Evolutionary conservation across 2,888 invertebrate species (phyloP).

Genomic region (Morpho achilles): DNA sequence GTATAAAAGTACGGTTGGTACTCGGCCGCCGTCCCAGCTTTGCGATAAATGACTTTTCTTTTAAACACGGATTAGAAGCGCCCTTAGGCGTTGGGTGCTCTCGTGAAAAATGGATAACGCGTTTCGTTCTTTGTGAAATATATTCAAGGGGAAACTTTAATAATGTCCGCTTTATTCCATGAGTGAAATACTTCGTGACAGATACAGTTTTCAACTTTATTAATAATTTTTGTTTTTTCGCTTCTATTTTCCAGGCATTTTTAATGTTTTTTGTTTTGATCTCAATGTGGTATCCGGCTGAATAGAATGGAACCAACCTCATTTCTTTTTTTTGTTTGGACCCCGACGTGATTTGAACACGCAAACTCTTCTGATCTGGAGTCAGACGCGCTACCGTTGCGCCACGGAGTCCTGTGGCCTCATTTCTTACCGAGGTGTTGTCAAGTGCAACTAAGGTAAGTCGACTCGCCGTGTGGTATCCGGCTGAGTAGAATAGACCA

Average conservation of each 20-base stretch:
- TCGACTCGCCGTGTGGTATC: too few relatives aligned
- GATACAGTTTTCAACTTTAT: background rate
- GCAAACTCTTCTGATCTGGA: conserved; percentile 99
- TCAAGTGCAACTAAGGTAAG: too few relatives aligned
- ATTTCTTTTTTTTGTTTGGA: too few relatives aligned
- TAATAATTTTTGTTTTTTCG: background rate
- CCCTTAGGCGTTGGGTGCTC: conserved; percentile 23
- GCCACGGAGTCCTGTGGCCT: conserved; percentile 88
- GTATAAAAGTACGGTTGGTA: background rate
- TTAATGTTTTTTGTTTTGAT: background rate
- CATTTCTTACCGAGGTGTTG: too few relatives aligned
- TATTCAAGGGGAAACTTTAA: conserved; percentile 25
- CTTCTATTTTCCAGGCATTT: background rate
- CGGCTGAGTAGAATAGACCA: too few relatives aligned
- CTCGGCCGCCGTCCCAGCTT: conserved; percentile 5
- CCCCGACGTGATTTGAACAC: too few relatives aligned
- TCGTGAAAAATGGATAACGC: conserved; percentile 31
- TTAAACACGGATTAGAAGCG: conserved; percentile 48
- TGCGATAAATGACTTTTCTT: conserved; percentile 56
- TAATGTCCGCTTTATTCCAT: conserved; percentile 10
- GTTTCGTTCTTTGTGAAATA: conserved; percentile 22
- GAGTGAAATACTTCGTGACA: background rate
- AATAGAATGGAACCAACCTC: too few relatives aligned
- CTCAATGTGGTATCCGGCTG: too few relatives aligned
- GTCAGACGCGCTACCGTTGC: conserved; percentile 99